Conservation (phyloP, 2,113 vertebrate genomes). For the Empidonax alnorum region DNA sequence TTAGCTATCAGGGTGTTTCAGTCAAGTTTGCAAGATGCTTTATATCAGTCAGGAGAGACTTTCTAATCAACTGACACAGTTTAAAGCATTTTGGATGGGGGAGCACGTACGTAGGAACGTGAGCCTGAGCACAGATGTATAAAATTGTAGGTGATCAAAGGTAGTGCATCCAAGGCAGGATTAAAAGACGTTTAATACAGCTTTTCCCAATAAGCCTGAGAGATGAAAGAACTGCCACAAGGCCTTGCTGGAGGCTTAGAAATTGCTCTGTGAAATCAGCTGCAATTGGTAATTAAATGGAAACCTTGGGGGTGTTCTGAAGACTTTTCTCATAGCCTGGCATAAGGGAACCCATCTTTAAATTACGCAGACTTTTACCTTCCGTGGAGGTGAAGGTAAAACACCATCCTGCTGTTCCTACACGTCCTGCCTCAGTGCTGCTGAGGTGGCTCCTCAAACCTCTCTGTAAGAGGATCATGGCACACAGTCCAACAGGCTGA, state of each 20-base stretch:
- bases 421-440: background rate
- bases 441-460: background rate
- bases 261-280: constrained; percentile 67
- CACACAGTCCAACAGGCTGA: background rate
- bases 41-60: background rate
- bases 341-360: constrained; percentile 49
- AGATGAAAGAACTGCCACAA: constrained; percentile 71
- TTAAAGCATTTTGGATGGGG: constrained; percentile 53
- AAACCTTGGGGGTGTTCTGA: constrained; percentile 63
- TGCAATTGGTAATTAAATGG: constrained; percentile 70
- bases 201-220: constrained; percentile 69
- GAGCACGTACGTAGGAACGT: constrained; percentile 1
- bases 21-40: constrained; percentile 4
- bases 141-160: constrained; percentile 72
- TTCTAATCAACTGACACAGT: constrained; percentile 29
- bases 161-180: constrained; percentile 62
- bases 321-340: constrained; percentile 11
- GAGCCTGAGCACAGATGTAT: constrained; percentile 31
- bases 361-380: constrained; percentile 18
- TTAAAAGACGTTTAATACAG: constrained; percentile 71
- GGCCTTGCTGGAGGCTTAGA: constrained; percentile 68
- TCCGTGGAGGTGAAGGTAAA: background rate
- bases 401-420: background rate
- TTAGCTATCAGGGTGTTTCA: background rate
- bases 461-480: background rate